Conservation (phyloP, 2,797 vertebrate species). For the Petrocephalus schoutedeni region DNA sequence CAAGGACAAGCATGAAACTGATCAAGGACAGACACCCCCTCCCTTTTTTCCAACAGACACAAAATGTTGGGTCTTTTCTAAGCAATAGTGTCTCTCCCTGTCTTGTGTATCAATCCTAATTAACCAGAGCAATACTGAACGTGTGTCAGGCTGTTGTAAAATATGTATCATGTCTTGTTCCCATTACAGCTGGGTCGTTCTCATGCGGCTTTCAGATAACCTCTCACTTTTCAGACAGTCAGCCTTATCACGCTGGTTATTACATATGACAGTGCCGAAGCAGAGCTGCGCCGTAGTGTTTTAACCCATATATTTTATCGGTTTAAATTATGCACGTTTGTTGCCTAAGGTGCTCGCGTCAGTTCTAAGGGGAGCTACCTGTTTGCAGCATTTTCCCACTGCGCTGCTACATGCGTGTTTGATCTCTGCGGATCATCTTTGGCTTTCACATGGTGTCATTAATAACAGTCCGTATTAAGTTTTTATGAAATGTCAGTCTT, state of each 20-base stretch:
- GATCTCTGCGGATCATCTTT: background rate
- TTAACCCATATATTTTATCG: background rate
- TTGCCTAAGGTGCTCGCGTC: background rate
- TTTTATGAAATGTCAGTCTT: background rate
- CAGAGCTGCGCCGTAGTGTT: background rate
- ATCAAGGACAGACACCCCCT: constrained; percentile 2
- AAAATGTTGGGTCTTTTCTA: background rate
- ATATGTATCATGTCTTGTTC: background rate
- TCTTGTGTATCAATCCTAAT: background rate
- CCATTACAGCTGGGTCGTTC: background rate
- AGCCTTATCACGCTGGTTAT: background rate
- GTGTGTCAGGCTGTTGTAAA: background rate
- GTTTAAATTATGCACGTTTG: background rate
- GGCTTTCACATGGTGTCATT: background rate
- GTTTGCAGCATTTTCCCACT: background rate
- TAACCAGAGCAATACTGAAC: background rate
- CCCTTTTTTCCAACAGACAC: background rate
- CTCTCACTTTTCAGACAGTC: background rate
- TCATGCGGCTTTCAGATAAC: background rate
- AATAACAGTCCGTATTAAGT: background rate
- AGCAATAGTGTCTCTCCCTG: background rate
- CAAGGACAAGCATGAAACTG: constrained; percentile 33
- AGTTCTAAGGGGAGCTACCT: background rate
- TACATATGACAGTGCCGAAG: background rate
- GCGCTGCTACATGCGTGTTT: background rate